Percentiles rank a stretch among this genome's conserved stretches.
Evolutionary conservation across 2,888 invertebrate genomes (phyloP).

Genomic region (Chouioia cunea): DNA sequence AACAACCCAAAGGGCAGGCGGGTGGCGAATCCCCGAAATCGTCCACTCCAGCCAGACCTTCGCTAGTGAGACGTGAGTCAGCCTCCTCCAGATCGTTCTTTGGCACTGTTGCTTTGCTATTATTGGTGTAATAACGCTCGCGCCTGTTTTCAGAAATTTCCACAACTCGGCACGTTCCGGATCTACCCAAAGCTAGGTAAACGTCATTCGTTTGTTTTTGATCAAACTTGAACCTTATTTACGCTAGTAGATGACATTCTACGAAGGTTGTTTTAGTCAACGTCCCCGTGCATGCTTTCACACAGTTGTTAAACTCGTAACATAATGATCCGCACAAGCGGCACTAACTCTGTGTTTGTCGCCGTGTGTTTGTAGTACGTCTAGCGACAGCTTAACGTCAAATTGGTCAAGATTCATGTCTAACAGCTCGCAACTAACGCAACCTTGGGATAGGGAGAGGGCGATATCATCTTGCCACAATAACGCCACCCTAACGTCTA

Average conservation of each 20-base stretch:
- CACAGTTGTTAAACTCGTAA: background rate
- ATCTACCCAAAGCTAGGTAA: slow-evolving; percentile 58
- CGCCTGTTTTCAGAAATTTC: slow-evolving; percentile 48
- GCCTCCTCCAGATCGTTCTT: background rate
- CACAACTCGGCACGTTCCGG: slow-evolving; percentile 48
- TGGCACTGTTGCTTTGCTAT: background rate
- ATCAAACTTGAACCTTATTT: slow-evolving; percentile 6
- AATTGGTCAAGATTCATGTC: slow-evolving; percentile 63
- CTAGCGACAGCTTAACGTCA: slow-evolving; percentile 60
- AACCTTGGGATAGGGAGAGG: slow-evolving; percentile 62
- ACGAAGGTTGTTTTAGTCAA: background rate
- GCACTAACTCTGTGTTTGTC: background rate
- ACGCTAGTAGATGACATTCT: background rate
- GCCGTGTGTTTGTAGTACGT: slow-evolving; percentile 59
- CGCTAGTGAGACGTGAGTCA: slow-evolving; percentile 49
- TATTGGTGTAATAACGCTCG: slow-evolving; percentile 9
- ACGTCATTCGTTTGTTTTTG: slow-evolving; percentile 6
- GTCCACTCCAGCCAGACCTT: slow-evolving; percentile 41
- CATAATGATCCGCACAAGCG: too few species aligned
- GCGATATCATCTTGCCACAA: slow-evolving; percentile 51
- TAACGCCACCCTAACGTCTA: slow-evolving; percentile 54
- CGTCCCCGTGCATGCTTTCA: background rate
- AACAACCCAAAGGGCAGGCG: slow-evolving; percentile 24
- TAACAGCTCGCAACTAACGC: slow-evolving; percentile 64
- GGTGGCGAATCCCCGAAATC: slow-evolving; percentile 34